Conservation (phyloP, 2,113 vertebrate genomes). For the Chaetura pelagica region DNA sequence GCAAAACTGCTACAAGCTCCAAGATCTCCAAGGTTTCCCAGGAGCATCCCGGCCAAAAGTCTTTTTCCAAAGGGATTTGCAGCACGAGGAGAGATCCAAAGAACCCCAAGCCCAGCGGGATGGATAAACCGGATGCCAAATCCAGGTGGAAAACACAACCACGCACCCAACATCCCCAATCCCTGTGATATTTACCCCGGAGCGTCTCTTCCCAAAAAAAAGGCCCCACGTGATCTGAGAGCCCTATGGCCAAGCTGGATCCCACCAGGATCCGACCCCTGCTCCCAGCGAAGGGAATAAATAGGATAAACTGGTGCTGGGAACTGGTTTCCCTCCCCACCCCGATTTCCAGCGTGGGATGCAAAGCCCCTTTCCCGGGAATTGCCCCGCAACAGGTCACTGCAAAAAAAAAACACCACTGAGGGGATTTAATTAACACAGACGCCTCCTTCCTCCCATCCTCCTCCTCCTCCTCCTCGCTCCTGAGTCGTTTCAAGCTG, state of each 20-base stretch:
- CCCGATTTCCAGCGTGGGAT: neutral
- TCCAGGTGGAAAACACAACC: neutral
- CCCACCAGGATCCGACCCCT: neutral
- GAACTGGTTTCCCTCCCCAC: neutral
- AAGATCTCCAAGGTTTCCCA: neutral
- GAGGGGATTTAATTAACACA: neutral
- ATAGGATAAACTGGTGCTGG: neutral
- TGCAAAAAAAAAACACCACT: neutral
- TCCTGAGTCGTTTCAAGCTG: conserved; percentile 41
- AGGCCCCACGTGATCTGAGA: neutral
- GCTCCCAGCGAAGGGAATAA: neutral
- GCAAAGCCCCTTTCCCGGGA: neutral
- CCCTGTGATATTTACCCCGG: neutral
- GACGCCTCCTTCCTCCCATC: neutral
- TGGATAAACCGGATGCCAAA: fast-evolving
- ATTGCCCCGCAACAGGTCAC: too few relatives aligned
- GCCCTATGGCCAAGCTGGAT: neutral
- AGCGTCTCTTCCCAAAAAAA: fast-evolving
- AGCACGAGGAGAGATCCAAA: neutral
- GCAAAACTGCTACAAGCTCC: neutral
- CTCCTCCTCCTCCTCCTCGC: neutral
- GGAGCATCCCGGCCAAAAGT: fast-evolving
- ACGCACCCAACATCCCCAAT: neutral
- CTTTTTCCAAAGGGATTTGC: neutral
- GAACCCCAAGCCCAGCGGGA: neutral